Evolutionary conservation across 2,797 vertebrate species (phyloP), one percentile per base, ranked within the genome.

Genomic region (Molossus alvarezi): DNA sequence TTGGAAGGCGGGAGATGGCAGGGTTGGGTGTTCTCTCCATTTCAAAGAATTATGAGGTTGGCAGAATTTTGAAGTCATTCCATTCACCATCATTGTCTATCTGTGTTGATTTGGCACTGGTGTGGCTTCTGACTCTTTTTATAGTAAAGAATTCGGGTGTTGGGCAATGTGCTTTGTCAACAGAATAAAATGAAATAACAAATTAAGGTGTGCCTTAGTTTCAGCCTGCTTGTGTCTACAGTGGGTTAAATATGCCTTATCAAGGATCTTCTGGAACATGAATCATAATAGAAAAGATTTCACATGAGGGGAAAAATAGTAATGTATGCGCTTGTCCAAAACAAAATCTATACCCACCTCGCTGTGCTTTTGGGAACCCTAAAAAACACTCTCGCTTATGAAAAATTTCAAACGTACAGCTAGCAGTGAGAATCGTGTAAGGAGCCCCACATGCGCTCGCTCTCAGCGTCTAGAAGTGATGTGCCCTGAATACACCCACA

Each of bases 401-500:
- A 51, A 76, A 89, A 21, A 29, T n/a, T 37, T 67, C 58, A 80
- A 33, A 48, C 4, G 41, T 1, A 51, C 0, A 85, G 51, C 64
- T n/a, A 80, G n/a, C 37, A 45, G n/a, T 53, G 83, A 72, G 51
- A 77, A 72, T n/a, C 55, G 1, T 4, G 33, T 4, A 45, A 37
- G 29, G 45, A 51, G 33, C 37, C 45, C 25, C n/a, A 9, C 10
- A 14, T 0, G 4, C 0, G 29, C 21, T 14, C 0, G 6, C 14
- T 14, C 11, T 48, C 69, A 6, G 37, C 0, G 5, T 23, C 23
- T 4, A 41, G 13, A 29, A 21, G 18, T 4, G 69, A 25, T 13
- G 6, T 64, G 90, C 23, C 60, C 69, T 29, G 0, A 18, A 13
- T 1, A 1, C 2, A 0, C 0, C 12, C 20, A 3, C 6, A 0